A percentile compares a stretch with the other conserved stretches of the same genome.
phyloP scores from a whole-genome alignment of 2,113 vertebrate species.

The Siphamia tubifer region DNA sequence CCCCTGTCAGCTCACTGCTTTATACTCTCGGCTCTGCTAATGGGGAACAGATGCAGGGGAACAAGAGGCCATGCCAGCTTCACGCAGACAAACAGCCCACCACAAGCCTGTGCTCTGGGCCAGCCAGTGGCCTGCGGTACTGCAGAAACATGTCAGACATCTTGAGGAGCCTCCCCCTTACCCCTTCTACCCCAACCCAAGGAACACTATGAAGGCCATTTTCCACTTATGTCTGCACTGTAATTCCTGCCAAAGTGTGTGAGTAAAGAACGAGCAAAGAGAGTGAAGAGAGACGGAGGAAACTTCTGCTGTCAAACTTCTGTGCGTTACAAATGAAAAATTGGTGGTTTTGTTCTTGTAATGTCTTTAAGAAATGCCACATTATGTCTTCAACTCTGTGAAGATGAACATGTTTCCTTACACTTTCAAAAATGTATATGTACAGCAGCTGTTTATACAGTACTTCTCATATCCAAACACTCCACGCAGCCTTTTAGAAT shows the following conservation, averaged over 20 bases:
- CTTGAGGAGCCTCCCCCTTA: constrained; percentile 52
- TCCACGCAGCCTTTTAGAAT: constrained; percentile 33
- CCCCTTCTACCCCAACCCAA: constrained; percentile 25
- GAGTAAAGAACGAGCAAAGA: not conserved
- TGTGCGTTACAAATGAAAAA: constrained; percentile 41
- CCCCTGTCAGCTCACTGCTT: constrained; percentile 69
- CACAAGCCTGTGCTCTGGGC: constrained; percentile 65
- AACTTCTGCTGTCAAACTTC: constrained; percentile 30
- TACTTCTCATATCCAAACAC: constrained; percentile 37
- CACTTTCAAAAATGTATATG: not conserved
- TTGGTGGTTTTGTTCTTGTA: constrained; percentile 30
- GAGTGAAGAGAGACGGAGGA: not conserved
- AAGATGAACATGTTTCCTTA: not conserved
- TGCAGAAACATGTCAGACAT: constrained; percentile 79
- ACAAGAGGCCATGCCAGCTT: constrained; percentile 73
- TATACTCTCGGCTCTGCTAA: constrained; percentile 79
- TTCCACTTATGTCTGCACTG: constrained; percentile 67
- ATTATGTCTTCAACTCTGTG: constrained; percentile 21
- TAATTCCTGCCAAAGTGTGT: constrained; percentile 41
- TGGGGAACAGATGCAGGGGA: constrained; percentile 79
- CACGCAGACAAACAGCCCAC: constrained; percentile 76
- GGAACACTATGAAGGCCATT: constrained; percentile 42
- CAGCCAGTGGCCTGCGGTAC: constrained; percentile 73
- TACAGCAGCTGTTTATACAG: constrained; percentile 27
- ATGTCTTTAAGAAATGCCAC: constrained; percentile 28